Evolutionary conservation across 2,113 vertebrate species (phyloP), one percentile per base, ranked within the genome.

Genomic region (Takifugu flavidus): DNA sequence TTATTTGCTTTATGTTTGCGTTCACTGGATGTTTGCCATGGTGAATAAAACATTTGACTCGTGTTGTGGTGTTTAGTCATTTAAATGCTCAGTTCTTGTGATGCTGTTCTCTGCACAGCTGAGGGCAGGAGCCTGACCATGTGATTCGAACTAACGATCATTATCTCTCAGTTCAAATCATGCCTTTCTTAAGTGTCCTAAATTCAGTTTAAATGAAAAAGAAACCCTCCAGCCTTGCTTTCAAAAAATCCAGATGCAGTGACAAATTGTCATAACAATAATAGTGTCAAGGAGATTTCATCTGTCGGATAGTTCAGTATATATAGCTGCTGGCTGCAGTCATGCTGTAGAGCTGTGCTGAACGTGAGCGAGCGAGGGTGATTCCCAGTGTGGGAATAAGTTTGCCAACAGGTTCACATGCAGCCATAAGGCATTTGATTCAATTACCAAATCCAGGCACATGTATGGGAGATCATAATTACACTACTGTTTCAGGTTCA

Each of bases 131-230:
- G 62, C 59, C 53, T 71, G 42, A 78, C 64, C 72, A 85, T 67
- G 62, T 79, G 65, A 82, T 49, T 67, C 77, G 75, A 65, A 85
- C 76, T 82, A 82, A 86, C 72, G 63, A 84, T 65, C 70, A 74
- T 81, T 78, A 76, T 74, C 70, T 79, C 74, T 80, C 63, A 79
- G 52, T 74, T 84, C 78, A 86, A 92, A 92, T 92, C 91, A 91
- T 92, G 75, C 13, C 80, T 78, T 29, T 64, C 53, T 72, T 80
- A 78, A 83, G 71, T 74, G 68, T 80, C 8, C 34, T 39, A 39
- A 39, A 39, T 39, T 1, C 34, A 39, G 34, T 39, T 39, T 39
- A 2, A 39, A 39, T 39, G 7, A 39, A 39, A 39, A 39, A 20
- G 20, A 54, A 15, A 47, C n/a, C 45, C 31, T 49, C 31, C 8